Evolutionary conservation across 1,140 invertebrate species (phyloP), one percentile per base, ranked within the genome.

Genomic region (Neuroterus valhalla): DNA sequence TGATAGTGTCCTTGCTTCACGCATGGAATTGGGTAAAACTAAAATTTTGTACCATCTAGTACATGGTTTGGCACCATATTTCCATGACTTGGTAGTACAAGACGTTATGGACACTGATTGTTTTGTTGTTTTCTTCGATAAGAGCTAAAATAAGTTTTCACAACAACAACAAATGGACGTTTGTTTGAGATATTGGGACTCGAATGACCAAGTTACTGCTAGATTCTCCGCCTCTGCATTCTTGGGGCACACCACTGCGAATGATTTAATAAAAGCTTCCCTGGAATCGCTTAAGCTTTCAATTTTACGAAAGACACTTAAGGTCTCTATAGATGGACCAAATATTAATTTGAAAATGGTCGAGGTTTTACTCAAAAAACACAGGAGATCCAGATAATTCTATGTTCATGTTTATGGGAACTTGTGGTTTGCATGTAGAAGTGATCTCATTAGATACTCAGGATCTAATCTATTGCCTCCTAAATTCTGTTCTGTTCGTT

Each of bases 311-410:
- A 77, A 79, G 73, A 21, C 75, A 6, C 6, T 82, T 15, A 75
- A 79, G 67, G 19, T 79, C 12, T 81, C 81, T 1, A 81, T 80
- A 78, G 80, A 79, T 74, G 80, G 76, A 5, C 78, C 71, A 0
- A 81, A 80, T 46, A 76, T 81, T 0, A 81, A 81, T n/a, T 74
- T 50, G n/a, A 76, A 77, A 72, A 44, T 71, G 42, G 55, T 73
- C 4, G 62, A 12, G 44, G 48, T 19, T n/a, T 52, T 52, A 52
- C 21, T 52, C 21, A 21, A 52, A 17, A 14, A 21, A 21, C 2
- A n/a, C n/a, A 3, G 21, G 21, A n/a, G 46, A 50, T 50, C 46
- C 46, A 17, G n/a, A 50, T 21, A 8, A 52, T 52, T 19, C 48
- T 5, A 52, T 52, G 2, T 52, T 52, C n/a, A 6, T 52, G 17